Conservation (phyloP, 2,888 invertebrate genomes). For the Steromphala cineraria region DNA sequence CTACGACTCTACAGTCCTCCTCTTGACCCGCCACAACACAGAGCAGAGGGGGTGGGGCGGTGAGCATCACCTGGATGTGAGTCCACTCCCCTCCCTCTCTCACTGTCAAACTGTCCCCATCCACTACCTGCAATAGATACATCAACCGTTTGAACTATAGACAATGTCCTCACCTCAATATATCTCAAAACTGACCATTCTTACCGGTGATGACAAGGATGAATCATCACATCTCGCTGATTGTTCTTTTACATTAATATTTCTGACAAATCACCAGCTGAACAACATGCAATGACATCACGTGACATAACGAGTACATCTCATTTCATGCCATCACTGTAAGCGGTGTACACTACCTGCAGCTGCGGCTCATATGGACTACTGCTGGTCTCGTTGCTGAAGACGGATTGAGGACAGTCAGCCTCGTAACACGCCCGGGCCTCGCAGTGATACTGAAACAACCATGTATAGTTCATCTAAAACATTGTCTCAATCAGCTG, state of each 20-base stretch:
- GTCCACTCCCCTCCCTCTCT: conserved; percentile 31
- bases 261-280: neutral
- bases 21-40: conserved; percentile 32
- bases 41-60: conserved; percentile 44
- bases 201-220: no score
- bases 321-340: no score
- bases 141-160: neutral
- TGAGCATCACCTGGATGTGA: conserved; percentile 34
- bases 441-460: conserved; percentile 41
- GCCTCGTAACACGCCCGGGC: conserved; percentile 41
- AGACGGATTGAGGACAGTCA: conserved; percentile 25
- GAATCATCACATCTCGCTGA: no score
- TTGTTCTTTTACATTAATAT: no score
- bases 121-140: conserved; percentile 24
- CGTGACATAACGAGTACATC: no score
- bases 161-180: neutral
- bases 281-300: neutral
- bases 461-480: neutral
- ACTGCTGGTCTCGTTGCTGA: conserved; percentile 28
- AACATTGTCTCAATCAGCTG: no score
- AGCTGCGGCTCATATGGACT: conserved; percentile 42
- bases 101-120: conserved; percentile 27
- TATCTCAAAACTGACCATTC: no score
- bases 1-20: conserved; percentile 36
- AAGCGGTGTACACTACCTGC: conserved; percentile 27